Evolutionary conservation across 2,113 vertebrate species (phyloP).

Genomic region (Aspidoscelis tigris): DNA sequence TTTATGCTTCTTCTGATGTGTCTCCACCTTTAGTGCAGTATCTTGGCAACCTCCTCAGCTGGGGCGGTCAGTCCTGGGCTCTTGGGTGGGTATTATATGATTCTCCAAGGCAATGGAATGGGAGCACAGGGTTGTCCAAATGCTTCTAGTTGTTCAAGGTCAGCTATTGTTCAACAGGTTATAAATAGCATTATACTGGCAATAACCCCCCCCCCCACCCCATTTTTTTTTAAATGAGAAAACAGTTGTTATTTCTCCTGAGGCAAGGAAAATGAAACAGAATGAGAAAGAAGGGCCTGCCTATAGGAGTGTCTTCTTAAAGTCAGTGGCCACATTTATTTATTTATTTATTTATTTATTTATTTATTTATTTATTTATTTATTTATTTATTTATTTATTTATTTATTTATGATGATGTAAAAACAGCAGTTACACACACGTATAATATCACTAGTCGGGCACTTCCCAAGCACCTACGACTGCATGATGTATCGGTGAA

Average conservation of each 20-base stretch:
- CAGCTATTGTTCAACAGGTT: constrained; percentile 68
- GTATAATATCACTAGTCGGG: too few relatives aligned
- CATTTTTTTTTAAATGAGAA: constrained; percentile 3
- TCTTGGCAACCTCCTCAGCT: constrained; percentile 47
- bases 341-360: too few relatives aligned
- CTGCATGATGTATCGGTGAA: too few relatives aligned
- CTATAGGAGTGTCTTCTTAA: background rate
- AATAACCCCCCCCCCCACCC: constrained; percentile 24
- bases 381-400: too few relatives aligned
- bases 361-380: too few relatives aligned
- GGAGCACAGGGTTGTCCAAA: constrained; percentile 52
- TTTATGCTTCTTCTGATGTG: constrained; percentile 38
- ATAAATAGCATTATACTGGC: constrained; percentile 66
- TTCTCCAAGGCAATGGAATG: constrained; percentile 68
- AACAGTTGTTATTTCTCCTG: background rate
- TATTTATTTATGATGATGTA: too few relatives aligned
- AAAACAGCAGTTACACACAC: too few relatives aligned
- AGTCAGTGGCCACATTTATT: background rate
- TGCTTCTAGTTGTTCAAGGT: constrained; percentile 63
- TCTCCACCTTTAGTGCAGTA: constrained; percentile 57
- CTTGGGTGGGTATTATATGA: constrained; percentile 55
- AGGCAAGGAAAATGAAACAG: constrained; percentile 36
- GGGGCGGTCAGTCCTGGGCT: constrained; percentile 43
- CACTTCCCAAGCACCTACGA: too few relatives aligned
- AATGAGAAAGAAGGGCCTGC: background rate